Base-by-base conservation (phyloP, 1,140 invertebrate genomes). In the Anoplolepis gracilipes region DNA sequence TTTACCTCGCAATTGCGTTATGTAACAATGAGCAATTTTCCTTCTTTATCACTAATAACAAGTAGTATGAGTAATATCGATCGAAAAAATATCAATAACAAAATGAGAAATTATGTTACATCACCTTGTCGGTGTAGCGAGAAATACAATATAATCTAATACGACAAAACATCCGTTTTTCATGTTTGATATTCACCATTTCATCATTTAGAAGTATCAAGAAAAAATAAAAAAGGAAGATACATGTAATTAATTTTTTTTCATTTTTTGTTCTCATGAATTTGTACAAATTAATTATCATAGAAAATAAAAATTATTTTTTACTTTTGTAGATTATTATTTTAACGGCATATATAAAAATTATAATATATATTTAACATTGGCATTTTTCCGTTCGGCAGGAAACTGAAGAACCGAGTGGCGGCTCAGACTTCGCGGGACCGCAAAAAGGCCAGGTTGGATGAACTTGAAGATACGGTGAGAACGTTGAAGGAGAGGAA, bases 351-450 rank as follows among this genome's bases (percentile, higher is more conserved):
- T n/a, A 39, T 39, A 39, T 39, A 39, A 10, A 8, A 42, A 42
- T 42, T 39, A 33, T 33, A 5, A 25, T 46, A 49, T 46, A 49
- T 46, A 19, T 6, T 22, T 22, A 0, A 77, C 65, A 25, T 25
- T 69, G 28, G n/a, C n/a, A 30, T 25, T 22, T 57, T 70, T 46
- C 46, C 62, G 25, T 85, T 59, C 95, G 94, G 72, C 92, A 99
- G 99, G 94, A 99, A 99, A 95, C 93, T 99, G 88, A 99, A 99
- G 94, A 99, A 99, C 93, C 96, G 99, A 91, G 98, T 99, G 19
- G 99, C 99, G 53, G 99, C 99, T n/a, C 99, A 99, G 94, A 99
- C 98, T 57, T 99, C 99, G 0, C 96, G 99, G 72, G 99, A 99
- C 94, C 96, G 98, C n/a, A 99, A 99, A 92, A 99, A 99, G 94